Evolutionary conservation across 1,140 invertebrate species (phyloP).

Genomic region (Catajapyx aquilonaris): DNA sequence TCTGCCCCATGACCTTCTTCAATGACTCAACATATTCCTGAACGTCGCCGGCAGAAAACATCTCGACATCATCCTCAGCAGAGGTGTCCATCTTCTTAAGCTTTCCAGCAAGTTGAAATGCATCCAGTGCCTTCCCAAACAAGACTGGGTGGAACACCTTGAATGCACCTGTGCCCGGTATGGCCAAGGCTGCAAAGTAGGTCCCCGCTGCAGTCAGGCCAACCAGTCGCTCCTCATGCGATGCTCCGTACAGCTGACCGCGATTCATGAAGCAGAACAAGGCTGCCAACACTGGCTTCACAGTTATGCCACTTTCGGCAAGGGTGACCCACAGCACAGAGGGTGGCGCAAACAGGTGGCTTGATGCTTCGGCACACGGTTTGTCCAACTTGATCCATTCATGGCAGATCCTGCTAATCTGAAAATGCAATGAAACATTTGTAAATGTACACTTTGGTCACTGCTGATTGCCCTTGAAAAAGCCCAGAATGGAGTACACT

Average conservation of each 20-base stretch:
- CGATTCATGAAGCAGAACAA: constrained; percentile 26
- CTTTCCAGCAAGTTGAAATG: constrained; percentile 18
- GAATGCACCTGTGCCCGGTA: constrained; percentile 32
- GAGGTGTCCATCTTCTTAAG: constrained; percentile 12
- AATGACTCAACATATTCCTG: constrained; percentile 3
- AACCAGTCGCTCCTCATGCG: constrained; percentile 17
- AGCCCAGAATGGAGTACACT: no score
- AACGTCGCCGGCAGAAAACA: neutral
- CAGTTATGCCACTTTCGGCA: constrained; percentile 23
- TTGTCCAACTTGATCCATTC: constrained; percentile 4
- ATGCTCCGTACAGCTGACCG: constrained; percentile 20
- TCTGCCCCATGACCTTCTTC: constrained; percentile 11
- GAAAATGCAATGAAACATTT: no score
- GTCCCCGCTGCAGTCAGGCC: constrained; percentile 23
- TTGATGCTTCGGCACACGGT: constrained; percentile 3
- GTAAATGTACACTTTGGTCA: no score
- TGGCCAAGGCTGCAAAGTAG: constrained; percentile 25
- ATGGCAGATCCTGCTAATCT: no score
- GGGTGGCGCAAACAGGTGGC: no score
- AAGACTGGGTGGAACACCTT: constrained; percentile 32
- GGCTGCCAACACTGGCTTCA: constrained; percentile 25
- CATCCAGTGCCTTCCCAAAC: constrained; percentile 26
- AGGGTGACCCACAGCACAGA: constrained; percentile 29
- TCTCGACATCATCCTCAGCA: constrained; percentile 11
- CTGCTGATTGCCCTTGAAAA: no score